Evolutionary conservation across 2,797 vertebrate genomes (phyloP).

Genomic region (Galaxias olidus): DNA sequence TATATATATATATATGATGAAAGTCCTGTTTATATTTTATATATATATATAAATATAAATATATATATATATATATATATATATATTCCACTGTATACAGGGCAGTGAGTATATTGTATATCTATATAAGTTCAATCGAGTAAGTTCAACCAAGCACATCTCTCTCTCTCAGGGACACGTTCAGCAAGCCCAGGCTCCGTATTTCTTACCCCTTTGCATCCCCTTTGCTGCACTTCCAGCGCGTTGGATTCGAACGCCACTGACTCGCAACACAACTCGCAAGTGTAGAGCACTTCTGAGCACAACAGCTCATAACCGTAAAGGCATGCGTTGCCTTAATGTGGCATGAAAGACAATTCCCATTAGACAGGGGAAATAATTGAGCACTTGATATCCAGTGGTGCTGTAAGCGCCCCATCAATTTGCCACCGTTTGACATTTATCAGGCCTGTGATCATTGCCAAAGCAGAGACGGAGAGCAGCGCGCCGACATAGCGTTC

Average conservation of each 20-base stretch:
- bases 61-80: too few species aligned
- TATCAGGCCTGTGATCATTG: conserved; percentile 35
- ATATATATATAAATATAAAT: too few species aligned
- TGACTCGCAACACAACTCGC: not conserved
- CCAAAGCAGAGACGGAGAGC: conserved; percentile 7
- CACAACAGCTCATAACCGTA: not conserved
- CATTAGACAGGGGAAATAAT: conserved; percentile 34
- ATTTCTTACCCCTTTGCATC: too few species aligned
- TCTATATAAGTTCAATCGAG: too few species aligned
- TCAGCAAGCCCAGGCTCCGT: too few species aligned
- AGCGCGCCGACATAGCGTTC: not conserved
- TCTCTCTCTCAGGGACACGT: too few species aligned
- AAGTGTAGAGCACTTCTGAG: not conserved
- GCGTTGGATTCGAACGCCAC: not conserved
- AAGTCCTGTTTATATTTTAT: too few species aligned
- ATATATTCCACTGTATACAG: too few species aligned
- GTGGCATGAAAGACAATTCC: conserved; percentile 27
- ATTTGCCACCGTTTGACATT: conserved; percentile 23
- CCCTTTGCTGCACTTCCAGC: not conserved
- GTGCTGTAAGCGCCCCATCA: conserved; percentile 38
- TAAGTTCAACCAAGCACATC: too few species aligned
- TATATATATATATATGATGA: too few species aligned
- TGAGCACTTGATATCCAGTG: conserved; percentile 42
- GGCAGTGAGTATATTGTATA: too few species aligned
- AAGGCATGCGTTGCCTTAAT: conserved; percentile 4